Evolutionary conservation across 2,888 invertebrate species (phyloP).

Genomic region (Ametastegia equiseti): DNA sequence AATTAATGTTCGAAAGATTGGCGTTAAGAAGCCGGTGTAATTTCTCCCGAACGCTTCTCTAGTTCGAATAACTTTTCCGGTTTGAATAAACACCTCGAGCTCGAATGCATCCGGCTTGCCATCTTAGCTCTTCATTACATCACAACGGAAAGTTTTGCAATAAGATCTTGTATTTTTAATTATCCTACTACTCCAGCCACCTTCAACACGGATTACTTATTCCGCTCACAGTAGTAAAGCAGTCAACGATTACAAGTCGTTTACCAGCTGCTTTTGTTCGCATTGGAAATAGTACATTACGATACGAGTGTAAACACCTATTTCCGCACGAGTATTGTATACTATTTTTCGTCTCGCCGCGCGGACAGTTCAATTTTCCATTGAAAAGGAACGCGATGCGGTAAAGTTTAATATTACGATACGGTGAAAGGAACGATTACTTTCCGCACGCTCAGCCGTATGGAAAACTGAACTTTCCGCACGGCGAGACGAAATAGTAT

Average conservation of each 20-base stretch:
- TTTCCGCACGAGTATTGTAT: too few species aligned
- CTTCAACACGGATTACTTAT: neutral
- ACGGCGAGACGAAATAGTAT: too few species aligned
- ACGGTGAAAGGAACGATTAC: too few species aligned
- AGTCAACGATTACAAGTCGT: neutral
- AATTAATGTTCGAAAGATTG: conserved; percentile 28
- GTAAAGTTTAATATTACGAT: too few species aligned
- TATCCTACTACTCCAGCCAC: neutral
- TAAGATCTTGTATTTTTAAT: conserved; percentile 36
- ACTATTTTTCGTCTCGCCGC: too few species aligned
- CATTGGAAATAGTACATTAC: too few species aligned
- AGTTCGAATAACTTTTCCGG: conserved; percentile 27
- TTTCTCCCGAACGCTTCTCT: conserved; percentile 1
- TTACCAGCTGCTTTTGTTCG: neutral
- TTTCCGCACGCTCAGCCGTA: too few species aligned
- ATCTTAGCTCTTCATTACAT: conserved; percentile 1
- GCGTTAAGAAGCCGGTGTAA: neutral
- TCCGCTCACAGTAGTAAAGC: neutral
- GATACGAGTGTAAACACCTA: too few species aligned
- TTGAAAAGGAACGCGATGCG: too few species aligned
- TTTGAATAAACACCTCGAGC: conserved; percentile 42
- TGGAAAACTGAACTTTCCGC: too few species aligned
- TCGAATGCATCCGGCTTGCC: conserved; percentile 26
- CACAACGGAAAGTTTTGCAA: conserved; percentile 24
- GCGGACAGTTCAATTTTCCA: too few species aligned